Conservation (phyloP, 2,888 invertebrate species). For the Amorpha juglandis region DNA sequence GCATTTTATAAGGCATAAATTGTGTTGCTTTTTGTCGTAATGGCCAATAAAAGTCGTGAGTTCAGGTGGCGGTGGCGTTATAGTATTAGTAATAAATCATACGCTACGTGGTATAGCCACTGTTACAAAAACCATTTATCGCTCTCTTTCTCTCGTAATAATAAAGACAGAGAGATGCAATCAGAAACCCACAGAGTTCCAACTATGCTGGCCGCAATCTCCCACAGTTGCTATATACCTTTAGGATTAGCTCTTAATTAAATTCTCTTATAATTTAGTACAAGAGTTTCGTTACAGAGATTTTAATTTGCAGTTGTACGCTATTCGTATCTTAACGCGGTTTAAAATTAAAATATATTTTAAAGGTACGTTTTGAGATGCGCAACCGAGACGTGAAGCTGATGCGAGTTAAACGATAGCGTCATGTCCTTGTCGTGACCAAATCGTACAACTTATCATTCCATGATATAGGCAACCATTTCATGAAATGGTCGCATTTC, state of each 20-base stretch:
- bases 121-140: constrained; percentile 39
- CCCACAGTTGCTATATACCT: constrained; percentile 43
- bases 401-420: no score
- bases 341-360: constrained; percentile 27
- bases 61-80: constrained; percentile 52
- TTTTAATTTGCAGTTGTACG: constrained; percentile 34
- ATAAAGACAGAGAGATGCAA: constrained; percentile 36
- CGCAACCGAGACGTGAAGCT: no score
- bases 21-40: constrained; percentile 44
- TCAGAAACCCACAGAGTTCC: constrained; percentile 36
- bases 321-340: constrained; percentile 22
- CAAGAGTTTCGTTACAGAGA: constrained; percentile 40
- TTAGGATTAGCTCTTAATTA: constrained; percentile 55
- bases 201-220: constrained; percentile 40
- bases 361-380: no score
- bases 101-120: constrained; percentile 41
- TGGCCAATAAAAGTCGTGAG: constrained; percentile 54
- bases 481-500: no score
- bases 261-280: constrained; percentile 51
- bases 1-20: constrained; percentile 43
- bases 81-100: constrained; percentile 54
- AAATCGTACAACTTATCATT: no score
- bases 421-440: no score
- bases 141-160: constrained; percentile 35
- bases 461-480: no score